Evolutionary conservation across 2,797 vertebrate species (phyloP), one percentile per base, ranked within the genome.

Genomic region (Columba guinea): DNA sequence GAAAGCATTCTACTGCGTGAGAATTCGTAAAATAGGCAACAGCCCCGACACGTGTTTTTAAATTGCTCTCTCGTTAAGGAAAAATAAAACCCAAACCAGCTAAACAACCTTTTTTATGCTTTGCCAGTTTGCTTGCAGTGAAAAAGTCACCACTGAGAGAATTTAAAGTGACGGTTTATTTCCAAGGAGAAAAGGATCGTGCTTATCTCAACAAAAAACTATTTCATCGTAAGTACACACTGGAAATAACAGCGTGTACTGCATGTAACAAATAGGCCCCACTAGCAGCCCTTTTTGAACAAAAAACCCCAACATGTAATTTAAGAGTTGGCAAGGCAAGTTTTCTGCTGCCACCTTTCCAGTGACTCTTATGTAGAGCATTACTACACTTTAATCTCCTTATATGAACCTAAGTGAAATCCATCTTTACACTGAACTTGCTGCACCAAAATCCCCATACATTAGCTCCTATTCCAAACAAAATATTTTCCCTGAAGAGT

Each of bases 1-100:
- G 23, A 26, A 77, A 80, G 20, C 0, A 0, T 59, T 59, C 32
- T 0, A 12, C 18, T 32, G 59, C 1, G 0, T 30, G 44, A 85
- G 53, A 80, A 56, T 49, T 48, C 41, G 35, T 75, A 7, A 67
- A 70, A 37, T 7, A 93, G 58, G 16, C 41, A 69, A 18, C 34
- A 62, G 28, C 30, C 16, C 22, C 35, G 26, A 39, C 9, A 26
- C 9, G 5, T 0, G 1, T 18, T 86, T 78, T 55, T 11, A 14
- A 89, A 67, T 24, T 44, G 37, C 16, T 88, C 39, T 67, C 37
- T 17, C 27, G 14, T 32, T 39, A 81, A 79, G 24, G 12, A 39
- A 52, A 86, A 81, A 79, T 30, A 69, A 75, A 88, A 58, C 8
- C 2, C 12, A 84, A 89, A 69, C 34, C 27, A 59, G 27, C 22